A percentile compares a stretch with the other conserved stretches of the same genome.
These are phyloP conservation scores for Coluber constrictor DNA, from an alignment of 2,797 vertebrate genomes.

Conservation along the genomic window DNA sequence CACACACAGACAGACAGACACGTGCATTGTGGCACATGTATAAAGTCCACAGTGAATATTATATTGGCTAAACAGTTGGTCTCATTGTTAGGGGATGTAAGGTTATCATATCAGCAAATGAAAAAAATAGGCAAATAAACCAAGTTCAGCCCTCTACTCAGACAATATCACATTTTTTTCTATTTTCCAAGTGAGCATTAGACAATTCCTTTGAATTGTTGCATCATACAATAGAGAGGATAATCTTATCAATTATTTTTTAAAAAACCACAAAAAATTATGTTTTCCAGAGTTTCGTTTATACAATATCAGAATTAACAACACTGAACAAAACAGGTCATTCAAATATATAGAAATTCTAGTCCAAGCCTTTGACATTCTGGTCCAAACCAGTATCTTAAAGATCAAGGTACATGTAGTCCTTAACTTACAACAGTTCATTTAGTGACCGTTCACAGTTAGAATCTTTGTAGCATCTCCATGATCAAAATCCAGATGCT, in stretches of 20 bases:
- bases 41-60: neutral
- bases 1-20: too few relatives aligned
- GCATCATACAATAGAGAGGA: neutral
- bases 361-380: neutral
- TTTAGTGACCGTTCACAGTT: too few relatives aligned
- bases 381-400: neutral
- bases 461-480: too few relatives aligned
- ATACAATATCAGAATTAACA: neutral
- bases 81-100: neutral
- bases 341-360: neutral
- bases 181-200: neutral
- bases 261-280: neutral
- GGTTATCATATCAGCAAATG: neutral
- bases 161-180: neutral
- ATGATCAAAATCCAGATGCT: too few relatives aligned
- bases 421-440: too few relatives aligned
- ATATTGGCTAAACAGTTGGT: neutral
- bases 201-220: neutral
- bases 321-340: neutral
- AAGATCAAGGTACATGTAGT: neutral
- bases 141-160: neutral
- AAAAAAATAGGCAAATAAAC: neutral
- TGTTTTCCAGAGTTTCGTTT: neutral
- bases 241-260: neutral
- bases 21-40: neutral